Evolutionary conservation across 2,797 vertebrate species (phyloP).

Genomic region (Sebastes reedi): DNA sequence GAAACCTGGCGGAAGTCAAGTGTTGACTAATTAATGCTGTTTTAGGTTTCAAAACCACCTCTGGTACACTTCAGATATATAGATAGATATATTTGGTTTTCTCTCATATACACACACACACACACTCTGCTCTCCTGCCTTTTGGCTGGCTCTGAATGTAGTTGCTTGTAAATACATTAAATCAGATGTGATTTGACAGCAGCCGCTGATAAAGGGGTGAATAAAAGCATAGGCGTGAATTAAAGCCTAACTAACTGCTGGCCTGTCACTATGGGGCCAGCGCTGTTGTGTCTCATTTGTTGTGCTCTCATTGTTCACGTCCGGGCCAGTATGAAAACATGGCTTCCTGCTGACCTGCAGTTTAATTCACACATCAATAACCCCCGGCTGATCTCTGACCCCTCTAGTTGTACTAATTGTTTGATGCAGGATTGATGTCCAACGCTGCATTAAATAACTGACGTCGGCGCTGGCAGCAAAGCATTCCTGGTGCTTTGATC

Average conservation of each 20-base stretch:
- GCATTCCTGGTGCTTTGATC: constrained; percentile 28
- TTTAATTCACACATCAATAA: constrained; percentile 87
- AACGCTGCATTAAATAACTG: constrained; percentile 75
- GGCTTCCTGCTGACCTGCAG: constrained; percentile 85
- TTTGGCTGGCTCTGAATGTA: not conserved
- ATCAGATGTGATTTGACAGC: constrained; percentile 49
- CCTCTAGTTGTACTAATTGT: constrained; percentile 80
- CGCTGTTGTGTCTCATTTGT: constrained; percentile 75
- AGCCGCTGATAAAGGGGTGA: constrained; percentile 29
- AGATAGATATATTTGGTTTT: constrained; percentile 24
- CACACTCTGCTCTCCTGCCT: not conserved
- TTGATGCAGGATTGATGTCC: constrained; percentile 82
- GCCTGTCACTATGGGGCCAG: constrained; percentile 66
- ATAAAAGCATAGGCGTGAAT: constrained; percentile 61
- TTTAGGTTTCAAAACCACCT: constrained; percentile 46
- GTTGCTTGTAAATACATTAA: constrained; percentile 12
- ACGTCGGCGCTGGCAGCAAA: constrained; percentile 14
- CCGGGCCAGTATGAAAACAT: constrained; percentile 76
- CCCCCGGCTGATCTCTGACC: constrained; percentile 81
- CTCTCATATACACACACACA: not conserved
- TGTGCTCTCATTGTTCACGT: constrained; percentile 76
- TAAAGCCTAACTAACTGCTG: constrained; percentile 69
- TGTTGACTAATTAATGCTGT: constrained; percentile 57
- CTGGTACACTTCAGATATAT: constrained; percentile 12
- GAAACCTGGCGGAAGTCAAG: constrained; percentile 37